Evolutionary conservation across 2,113 vertebrate genomes (phyloP), one percentile per base, ranked within the genome.

Genomic region (Varanus salvator): DNA sequence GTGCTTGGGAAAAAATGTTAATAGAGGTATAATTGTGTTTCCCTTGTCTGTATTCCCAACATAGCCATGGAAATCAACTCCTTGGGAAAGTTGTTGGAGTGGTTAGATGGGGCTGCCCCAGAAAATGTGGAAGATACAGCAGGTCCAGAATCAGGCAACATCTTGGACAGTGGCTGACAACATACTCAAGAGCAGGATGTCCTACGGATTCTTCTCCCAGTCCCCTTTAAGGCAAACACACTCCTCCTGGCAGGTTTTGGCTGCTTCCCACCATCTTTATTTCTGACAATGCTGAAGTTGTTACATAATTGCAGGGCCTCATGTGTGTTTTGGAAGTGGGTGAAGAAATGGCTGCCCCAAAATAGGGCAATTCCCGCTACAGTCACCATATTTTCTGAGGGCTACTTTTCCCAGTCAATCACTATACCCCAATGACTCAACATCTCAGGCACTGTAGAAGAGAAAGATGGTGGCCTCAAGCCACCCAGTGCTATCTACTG

Each of bases 31-130:
- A 83, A 0, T 44, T 38, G 19, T 14, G 9, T 15, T 19, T 82
- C 81, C 21, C 7, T 0, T 38, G 19, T 38, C 85, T 91, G 48
- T 68, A 69, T 1, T 50, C 50, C 29, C 8, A 72, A 76, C 89
- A 52, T 3, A 25, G 6, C 23, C 52, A 25, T 80, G 87, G 21
- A 92, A 90, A 92, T 82, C 91, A 90, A 86, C 72, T 1, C 9
- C 88, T 19, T 27, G 1, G 84, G 83, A 72, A 0, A 64, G 9
- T 80, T 83, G 87, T 90, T 80, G 86, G 12, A 14, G 0, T 44
- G 21, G 38, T 27, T 72, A 89, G 80, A 82, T 38, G 15, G 74
- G 84, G 81, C 64, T 52, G 31, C 2, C 12, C 0, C 0, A 50
- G 19, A 54, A 72, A 21, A 50, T 52, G 68, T 17, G 17, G 7